A percentile compares a stretch with the other conserved stretches of the same genome.
Evolutionary conservation across 2,888 invertebrate species (phyloP).

Genomic region (Emmelina monodactyla): DNA sequence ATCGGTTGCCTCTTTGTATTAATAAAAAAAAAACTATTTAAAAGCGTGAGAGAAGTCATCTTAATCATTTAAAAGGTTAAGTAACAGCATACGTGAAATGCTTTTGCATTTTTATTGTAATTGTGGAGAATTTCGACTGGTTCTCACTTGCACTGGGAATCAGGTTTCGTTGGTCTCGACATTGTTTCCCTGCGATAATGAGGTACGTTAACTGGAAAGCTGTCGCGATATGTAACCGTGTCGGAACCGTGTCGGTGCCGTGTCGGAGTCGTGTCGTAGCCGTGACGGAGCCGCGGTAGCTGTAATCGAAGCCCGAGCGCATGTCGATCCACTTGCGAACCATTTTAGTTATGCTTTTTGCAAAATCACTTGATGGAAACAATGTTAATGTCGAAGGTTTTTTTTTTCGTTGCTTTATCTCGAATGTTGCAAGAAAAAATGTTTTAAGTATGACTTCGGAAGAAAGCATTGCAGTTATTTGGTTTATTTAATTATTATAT

Average conservation of each 20-base stretch:
- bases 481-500: too few species aligned
- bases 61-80: too few species aligned
- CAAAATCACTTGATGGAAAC: too few species aligned
- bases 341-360: conserved; percentile 47
- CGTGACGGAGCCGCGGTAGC: conserved; percentile 29
- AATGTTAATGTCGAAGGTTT: too few species aligned
- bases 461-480: too few species aligned
- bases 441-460: too few species aligned
- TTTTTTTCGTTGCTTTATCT: too few species aligned
- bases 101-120: conserved; percentile 11
- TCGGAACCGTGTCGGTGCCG: conserved; percentile 20
- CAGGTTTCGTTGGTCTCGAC: conserved; percentile 26
- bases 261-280: conserved; percentile 24
- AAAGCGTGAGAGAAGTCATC: too few species aligned
- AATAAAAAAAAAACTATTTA: too few species aligned
- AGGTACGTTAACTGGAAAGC: conserved; percentile 40
- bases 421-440: too few species aligned
- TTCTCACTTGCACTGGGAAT: conserved; percentile 24
- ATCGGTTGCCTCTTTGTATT: too few species aligned
- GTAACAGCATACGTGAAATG: too few species aligned
- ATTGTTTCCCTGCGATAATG: conserved; percentile 44
- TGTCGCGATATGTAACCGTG: conserved; percentile 13
- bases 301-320: conserved; percentile 49
- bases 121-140: conserved; percentile 15
- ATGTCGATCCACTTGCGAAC: conserved; percentile 31